Percentiles rank a stretch among this genome's conserved stretches.
These are phyloP conservation scores for Zosterops borbonicus DNA, from an alignment of 2,113 vertebrate genomes.

Conservation along the genomic window DNA sequence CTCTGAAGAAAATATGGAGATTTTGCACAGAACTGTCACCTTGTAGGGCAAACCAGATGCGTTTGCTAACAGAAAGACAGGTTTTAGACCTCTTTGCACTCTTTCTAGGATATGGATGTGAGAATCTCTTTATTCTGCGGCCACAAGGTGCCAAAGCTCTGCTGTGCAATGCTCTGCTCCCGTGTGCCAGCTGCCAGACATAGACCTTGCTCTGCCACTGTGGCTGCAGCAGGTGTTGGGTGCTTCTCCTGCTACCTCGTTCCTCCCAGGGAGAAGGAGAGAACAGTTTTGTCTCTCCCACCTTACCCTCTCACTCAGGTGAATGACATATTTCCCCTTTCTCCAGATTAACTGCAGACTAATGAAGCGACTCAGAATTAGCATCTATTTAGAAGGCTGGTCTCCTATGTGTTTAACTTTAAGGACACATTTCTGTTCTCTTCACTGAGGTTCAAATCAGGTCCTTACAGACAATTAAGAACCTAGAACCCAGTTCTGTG, in stretches of 20 bases:
- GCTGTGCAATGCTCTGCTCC: not conserved
- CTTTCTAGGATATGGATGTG: not conserved
- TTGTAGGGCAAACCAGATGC: not conserved
- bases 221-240: not conserved
- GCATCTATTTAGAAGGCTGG: not conserved
- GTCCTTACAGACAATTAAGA: not conserved
- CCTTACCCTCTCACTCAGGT: not conserved
- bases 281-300: not conserved
- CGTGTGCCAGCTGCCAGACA: too few species aligned
- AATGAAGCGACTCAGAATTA: not conserved
- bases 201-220: not conserved
- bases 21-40: not conserved
- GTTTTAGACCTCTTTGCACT: not conserved
- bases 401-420: not conserved
- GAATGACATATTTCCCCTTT: not conserved
- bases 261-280: not conserved
- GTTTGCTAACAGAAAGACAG: not conserved
- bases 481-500: not conserved
- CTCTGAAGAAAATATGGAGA: not conserved
- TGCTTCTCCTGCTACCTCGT: accelerated
- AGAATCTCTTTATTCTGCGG: not conserved
- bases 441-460: not conserved
- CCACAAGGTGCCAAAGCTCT: not conserved
- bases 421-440: not conserved
- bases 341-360: not conserved